These are phyloP conservation scores for Trachelus troglodyta DNA, from an alignment of 2,888 invertebrate species.

Conservation along the genomic window DNA sequence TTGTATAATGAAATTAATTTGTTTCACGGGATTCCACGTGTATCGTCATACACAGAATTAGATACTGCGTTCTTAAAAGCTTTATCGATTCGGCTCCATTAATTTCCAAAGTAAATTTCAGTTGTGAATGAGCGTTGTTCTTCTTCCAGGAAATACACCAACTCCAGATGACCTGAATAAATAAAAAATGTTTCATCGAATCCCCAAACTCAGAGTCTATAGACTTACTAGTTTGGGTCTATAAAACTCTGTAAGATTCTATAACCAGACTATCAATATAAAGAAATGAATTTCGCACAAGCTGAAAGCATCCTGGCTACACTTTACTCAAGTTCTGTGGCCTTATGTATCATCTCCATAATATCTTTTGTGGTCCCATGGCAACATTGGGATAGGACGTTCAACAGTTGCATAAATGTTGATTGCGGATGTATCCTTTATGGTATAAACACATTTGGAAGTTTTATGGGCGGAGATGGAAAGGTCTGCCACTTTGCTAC, in stretches of 20 bases:
- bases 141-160: not conserved
- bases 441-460: constrained; percentile 56
- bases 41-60: constrained; percentile 12
- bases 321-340: constrained; percentile 44
- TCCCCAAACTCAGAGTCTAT: not conserved
- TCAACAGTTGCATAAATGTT: constrained; percentile 56
- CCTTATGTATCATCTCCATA: constrained; percentile 47
- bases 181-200: not conserved
- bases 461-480: constrained; percentile 62
- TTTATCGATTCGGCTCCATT: not conserved
- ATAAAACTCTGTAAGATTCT: not conserved
- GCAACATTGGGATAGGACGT: constrained; percentile 62
- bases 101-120: not conserved
- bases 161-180: not conserved
- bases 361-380: constrained; percentile 53
- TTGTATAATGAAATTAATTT: constrained; percentile 17
- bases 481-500: constrained; percentile 61
- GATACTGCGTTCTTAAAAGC: not conserved
- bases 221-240: not conserved
- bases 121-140: not conserved
- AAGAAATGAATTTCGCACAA: constrained; percentile 40
- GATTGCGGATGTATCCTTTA: constrained; percentile 65
- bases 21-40: constrained; percentile 8
- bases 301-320: constrained; percentile 47
- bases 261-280: not conserved